Evolutionary conservation across 2,113 vertebrate genomes (phyloP).

Genomic region (Notiomystis cincta): DNA sequence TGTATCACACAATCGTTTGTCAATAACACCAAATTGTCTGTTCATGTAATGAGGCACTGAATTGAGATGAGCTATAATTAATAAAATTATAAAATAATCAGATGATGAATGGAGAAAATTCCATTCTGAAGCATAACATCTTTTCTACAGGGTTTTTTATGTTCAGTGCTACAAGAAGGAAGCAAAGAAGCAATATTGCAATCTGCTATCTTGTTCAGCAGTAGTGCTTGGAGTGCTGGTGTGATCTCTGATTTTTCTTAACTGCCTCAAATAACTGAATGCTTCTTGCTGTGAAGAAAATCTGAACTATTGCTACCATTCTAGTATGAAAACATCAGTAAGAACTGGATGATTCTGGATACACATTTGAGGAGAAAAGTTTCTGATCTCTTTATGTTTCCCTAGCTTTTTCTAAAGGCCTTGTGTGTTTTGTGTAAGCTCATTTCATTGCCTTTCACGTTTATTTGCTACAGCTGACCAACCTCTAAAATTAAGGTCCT

Average conservation of each 20-base stretch:
- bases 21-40: background rate
- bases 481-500: background rate
- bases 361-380: background rate
- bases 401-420: background rate
- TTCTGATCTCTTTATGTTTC: background rate
- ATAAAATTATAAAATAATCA: conserved; percentile 13
- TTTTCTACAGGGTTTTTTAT: background rate
- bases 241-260: background rate
- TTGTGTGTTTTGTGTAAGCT: background rate
- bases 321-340: background rate
- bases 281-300: background rate
- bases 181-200: background rate
- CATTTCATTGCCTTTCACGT: background rate
- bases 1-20: background rate
- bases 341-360: background rate
- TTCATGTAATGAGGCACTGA: background rate
- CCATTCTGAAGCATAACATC: background rate
- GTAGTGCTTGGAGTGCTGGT: background rate
- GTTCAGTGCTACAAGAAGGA: background rate
- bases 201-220: background rate
- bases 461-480: background rate
- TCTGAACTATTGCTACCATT: background rate
- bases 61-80: background rate
- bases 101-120: background rate
- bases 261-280: background rate